Percentiles rank a stretch among this genome's conserved stretches.
Conservation (phyloP, 2,888 invertebrate species). For the Cheilosia scutellata region DNA sequence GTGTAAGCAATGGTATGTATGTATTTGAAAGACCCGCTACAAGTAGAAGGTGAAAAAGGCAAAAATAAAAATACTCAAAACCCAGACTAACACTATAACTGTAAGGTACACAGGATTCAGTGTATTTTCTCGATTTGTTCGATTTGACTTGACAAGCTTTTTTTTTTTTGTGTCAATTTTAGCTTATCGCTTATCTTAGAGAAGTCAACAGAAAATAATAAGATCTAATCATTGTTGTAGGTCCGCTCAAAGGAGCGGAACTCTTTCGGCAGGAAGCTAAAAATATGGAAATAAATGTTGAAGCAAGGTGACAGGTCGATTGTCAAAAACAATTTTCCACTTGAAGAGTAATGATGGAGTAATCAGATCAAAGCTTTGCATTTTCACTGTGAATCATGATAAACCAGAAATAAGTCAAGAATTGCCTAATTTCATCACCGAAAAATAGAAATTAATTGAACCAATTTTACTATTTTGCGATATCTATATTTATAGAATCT, state of each 20-base stretch:
- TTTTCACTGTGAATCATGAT: too few relatives aligned
- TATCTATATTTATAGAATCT: background rate
- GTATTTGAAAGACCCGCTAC: too few relatives aligned
- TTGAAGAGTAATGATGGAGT: background rate
- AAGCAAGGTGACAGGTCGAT: slow-evolving; percentile 21
- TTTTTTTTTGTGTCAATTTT: background rate
- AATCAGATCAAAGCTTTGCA: background rate
- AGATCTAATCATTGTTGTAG: slow-evolving; percentile 17
- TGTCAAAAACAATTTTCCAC: slow-evolving; percentile 26
- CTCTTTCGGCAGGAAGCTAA: slow-evolving; percentile 9
- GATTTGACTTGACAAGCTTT: slow-evolving; percentile 38
- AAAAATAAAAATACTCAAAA: slow-evolving; percentile 2
- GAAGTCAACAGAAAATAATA: slow-evolving; percentile 49
- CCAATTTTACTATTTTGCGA: too few relatives aligned
- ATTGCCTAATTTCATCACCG: slow-evolving; percentile 3
- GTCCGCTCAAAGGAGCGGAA: background rate
- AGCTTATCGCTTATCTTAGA: background rate
- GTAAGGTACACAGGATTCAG: slow-evolving; percentile 4
- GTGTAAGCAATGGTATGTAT: background rate
- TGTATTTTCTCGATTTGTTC: slow-evolving; percentile 46
- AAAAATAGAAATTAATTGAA: slow-evolving; percentile 4
- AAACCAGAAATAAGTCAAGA: background rate
- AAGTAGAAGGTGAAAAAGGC: background rate
- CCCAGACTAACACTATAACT: background rate
- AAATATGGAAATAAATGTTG: slow-evolving; percentile 43